Evolutionary conservation across 2,113 vertebrate genomes (phyloP), one percentile per base, ranked within the genome.

Genomic region (Muntiacus muntjak): DNA sequence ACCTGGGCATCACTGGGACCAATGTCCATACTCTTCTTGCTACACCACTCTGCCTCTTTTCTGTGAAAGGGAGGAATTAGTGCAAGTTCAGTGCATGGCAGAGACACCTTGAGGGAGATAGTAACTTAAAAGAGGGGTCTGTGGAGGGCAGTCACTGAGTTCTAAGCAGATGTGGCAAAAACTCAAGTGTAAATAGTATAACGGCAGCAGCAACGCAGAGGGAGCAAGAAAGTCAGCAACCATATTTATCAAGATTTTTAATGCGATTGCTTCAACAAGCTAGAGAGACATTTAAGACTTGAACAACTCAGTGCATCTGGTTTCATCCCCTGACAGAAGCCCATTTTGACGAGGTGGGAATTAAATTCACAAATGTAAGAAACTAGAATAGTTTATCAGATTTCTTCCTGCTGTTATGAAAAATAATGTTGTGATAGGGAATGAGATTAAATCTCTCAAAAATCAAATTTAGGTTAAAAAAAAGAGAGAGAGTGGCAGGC

Each of bases 371-470:
- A 97, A 97, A 96, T 87, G 7, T 79, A 97, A 97, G 88, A 96
- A 96, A 97, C 94, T 92, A 86, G 85, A 92, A 96, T 82, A 92
- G 97, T 91, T 97, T 78, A 98, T 98, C 97, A 94, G 82, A 98
- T 97, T 98, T 97, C 82, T 97, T 96, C 97, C 98, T 96, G 98
- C 98, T 98, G 97, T 89, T 98, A 97, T 97, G 94, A 97, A 97
- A 98, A 97, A 97, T 96, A 97, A 97, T 94, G 91, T 88, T 98
- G 94, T 96, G 94, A 96, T 97, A 94, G 76, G 6, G 84, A 97
- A 98, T 97, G 60, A 90, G 95, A 98, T 98, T 98, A 97, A 98
- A 87, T 85, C 87, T 67, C 78, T 94, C 87, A 96, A 97, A 98
- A 98, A 97, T 97, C 90, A 96, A 96, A 97, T 98, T 97, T 95